phyloP scores from a whole-genome alignment of 2,888 invertebrate species.

The Drosophila affinis region DNA sequence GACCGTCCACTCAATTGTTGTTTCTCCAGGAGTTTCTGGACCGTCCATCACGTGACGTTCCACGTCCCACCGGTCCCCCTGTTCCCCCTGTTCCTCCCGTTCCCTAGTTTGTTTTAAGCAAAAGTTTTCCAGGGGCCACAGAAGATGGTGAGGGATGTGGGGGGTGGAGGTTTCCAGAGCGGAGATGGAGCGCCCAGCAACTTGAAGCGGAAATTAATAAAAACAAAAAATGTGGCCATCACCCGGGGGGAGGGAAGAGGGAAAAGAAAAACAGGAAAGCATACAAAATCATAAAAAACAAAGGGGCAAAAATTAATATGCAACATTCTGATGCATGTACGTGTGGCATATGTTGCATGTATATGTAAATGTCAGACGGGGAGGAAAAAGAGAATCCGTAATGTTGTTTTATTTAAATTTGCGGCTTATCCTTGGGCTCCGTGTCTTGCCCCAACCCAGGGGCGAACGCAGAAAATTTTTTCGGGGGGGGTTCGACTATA shows the following conservation, averaged over 20 bases:
- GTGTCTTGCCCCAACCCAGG: conserved; percentile 1
- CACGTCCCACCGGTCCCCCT: no score
- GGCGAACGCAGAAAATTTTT: no score
- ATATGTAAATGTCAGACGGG: conserved; percentile 58
- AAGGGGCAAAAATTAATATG: conserved; percentile 63
- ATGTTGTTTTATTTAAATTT: conserved; percentile 32
- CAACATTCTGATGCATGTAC: conserved; percentile 59
- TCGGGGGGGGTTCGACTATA: no score
- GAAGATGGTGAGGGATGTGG: conserved; percentile 9
- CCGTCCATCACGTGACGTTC: conserved; percentile 63
- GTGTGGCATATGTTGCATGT: conserved; percentile 56
- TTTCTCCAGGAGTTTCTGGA: conserved; percentile 59
- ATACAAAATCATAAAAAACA: conserved; percentile 25
- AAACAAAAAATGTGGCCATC: conserved; percentile 57
- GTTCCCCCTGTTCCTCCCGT: conserved; percentile 48
- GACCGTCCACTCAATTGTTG: conserved; percentile 42
- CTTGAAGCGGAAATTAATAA: conserved; percentile 69
- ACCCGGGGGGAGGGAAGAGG: not conserved
- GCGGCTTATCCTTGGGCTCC: conserved; percentile 13
- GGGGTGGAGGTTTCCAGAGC: not conserved
- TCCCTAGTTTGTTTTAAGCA: conserved; percentile 66
- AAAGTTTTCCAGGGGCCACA: conserved; percentile 58
- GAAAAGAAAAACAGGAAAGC: conserved; percentile 5
- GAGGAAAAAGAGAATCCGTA: conserved; percentile 1
- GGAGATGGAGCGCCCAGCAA: conserved; percentile 36